phyloP scores from a whole-genome alignment of 2,888 invertebrate genomes.

The Micropterix aruncella region DNA sequence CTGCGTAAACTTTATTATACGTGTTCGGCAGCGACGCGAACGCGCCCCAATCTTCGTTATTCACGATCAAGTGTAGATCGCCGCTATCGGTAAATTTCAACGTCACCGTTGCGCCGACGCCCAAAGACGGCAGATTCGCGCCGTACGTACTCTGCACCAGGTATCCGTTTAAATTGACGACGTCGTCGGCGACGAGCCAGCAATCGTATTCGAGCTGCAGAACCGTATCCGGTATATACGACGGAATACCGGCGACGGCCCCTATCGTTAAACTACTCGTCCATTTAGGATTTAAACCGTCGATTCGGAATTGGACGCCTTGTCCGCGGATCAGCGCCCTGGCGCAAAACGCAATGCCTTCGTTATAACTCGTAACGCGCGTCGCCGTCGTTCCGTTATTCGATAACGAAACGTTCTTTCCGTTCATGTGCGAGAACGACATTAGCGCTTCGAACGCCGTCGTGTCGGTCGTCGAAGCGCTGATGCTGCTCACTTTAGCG shows the following conservation, averaged over 20 bases:
- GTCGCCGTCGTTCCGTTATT: slow-evolving; percentile 43
- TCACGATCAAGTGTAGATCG: neutral
- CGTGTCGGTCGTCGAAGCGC: neutral
- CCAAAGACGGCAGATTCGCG: neutral
- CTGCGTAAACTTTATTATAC: neutral
- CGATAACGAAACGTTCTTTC: neutral
- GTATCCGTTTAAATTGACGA: slow-evolving; percentile 67
- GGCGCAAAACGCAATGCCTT: slow-evolving; percentile 58
- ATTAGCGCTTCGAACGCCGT: neutral
- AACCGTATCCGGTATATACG: slow-evolving; percentile 53
- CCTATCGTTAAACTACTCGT: slow-evolving; percentile 67
- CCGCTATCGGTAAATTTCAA: neutral
- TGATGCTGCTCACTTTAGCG: neutral
- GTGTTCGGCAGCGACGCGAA: neutral
- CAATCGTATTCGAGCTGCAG: slow-evolving; percentile 64
- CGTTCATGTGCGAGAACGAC: neutral
- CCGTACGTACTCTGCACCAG: slow-evolving; percentile 33
- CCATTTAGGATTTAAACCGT: slow-evolving; percentile 60
- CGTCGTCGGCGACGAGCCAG: slow-evolving; percentile 72
- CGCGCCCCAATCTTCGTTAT: neutral
- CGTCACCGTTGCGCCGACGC: neutral
- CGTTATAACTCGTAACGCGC: slow-evolving; percentile 71
- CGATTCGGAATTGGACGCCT: slow-evolving; percentile 48
- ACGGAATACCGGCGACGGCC: slow-evolving; percentile 60
- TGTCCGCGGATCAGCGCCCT: slow-evolving; percentile 52